Base-by-base conservation (phyloP, 2,797 vertebrate species). In the Ctenopoma kingsleyae region DNA sequence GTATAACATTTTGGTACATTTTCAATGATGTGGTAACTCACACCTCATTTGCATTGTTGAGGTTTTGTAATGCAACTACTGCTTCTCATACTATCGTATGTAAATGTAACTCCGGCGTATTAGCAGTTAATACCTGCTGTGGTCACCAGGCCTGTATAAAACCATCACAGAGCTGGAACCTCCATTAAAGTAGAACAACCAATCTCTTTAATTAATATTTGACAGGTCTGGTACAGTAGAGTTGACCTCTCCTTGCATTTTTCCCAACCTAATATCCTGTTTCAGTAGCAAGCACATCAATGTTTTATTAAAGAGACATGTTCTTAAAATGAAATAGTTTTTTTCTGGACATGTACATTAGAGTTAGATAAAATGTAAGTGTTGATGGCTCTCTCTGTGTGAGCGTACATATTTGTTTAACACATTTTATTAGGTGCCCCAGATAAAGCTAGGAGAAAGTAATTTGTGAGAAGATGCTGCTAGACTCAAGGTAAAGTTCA, bases 301-400 rank as follows among this genome's bases (percentile, higher is more conserved):
- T 63, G 54, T 56, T 51, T 60, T 9, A 51, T 17, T 59, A 43
- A 60, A 40, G 19, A 55, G 67, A 48, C 41, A 51, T 43, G 16
- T 32, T 44, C 17, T 57, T 8, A 3, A 7, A 36, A 36, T 36
- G 3, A 7, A 6, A 30, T 30, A 6, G 55, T 16, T 49, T 71
- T 60, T 67, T 64, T 35, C 27, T 10, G 0, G 6, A 19, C n/a
- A 16, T 48, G 1, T 4, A 19, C n/a, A 16, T 48, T 13, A 58
- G 8, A 71, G 58, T 25, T 40, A 27, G 40, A 70, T 20, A 16
- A 52, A 40, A 43, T 20, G 3, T 68, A 53, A 44, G 30, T 23
- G 8, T 25, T 74, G 51, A 78, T 67, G 44, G 50, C 30, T 57
- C 66, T 53, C 32, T 73, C 32, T 59, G 5, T 1, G 32, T 55